Evolutionary conservation across 2,113 vertebrate species (phyloP).

Genomic region (Sturnus vulgaris): DNA sequence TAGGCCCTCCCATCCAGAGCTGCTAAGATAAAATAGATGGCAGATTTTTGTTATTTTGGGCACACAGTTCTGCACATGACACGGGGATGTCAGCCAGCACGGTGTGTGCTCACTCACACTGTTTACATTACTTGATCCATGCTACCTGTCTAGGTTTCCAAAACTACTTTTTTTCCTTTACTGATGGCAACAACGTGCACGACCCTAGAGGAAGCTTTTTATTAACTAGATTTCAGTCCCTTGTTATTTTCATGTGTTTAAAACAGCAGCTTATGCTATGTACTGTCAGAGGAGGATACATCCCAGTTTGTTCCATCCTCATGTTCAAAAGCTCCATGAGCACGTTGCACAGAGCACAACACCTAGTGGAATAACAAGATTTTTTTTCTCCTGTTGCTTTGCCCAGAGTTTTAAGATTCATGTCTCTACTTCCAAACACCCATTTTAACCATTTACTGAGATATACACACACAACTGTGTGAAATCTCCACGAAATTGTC

Average conservation of each 20-base stretch:
- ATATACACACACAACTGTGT: not conserved
- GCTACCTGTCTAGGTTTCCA: not conserved
- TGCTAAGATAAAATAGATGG: not conserved
- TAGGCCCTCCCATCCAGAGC: not conserved
- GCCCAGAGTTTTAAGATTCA: not conserved
- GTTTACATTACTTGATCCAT: not conserved
- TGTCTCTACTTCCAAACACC: not conserved
- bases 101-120: not conserved
- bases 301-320: not conserved
- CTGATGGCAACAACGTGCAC: not conserved
- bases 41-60: constrained; percentile 24
- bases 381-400: not conserved
- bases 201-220: not conserved
- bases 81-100: not conserved
- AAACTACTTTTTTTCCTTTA: not conserved
- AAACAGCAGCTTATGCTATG: not conserved
- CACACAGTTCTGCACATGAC: not conserved
- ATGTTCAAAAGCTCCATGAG: not conserved
- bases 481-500: not conserved
- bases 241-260: not conserved
- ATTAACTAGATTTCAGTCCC: not conserved
- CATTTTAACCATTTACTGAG: not conserved
- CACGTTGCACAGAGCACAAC: not conserved
- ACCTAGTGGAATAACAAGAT: not conserved
- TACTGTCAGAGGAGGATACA: not conserved